Percentiles rank a stretch among this genome's conserved stretches.
Conservation (phyloP, 2,113 vertebrate species). For the Catharus minimus region DNA sequence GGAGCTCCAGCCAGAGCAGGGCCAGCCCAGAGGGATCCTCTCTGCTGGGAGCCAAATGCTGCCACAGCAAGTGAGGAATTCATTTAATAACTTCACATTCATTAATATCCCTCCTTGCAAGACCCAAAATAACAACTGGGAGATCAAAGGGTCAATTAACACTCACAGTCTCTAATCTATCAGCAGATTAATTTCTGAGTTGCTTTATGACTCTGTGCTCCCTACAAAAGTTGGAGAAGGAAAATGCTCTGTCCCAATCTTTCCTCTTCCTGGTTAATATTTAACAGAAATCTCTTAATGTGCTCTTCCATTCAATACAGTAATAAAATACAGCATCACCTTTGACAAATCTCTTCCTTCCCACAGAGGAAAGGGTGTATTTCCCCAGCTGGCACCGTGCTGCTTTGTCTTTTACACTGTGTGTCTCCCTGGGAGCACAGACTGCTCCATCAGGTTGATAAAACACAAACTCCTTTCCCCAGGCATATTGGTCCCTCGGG, state of each 20-base stretch:
- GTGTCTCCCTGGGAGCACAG: not conserved
- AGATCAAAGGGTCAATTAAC: slow-evolving; percentile 30
- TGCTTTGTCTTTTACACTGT: not conserved
- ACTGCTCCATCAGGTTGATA: not conserved
- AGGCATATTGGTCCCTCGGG: not conserved
- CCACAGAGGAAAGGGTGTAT: not conserved
- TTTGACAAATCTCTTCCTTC: slow-evolving; percentile 50
- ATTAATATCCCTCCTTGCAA: slow-evolving; percentile 18
- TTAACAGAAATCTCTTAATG: slow-evolving; percentile 21
- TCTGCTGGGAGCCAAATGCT: not conserved
- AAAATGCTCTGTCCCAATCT: not conserved
- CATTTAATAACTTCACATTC: slow-evolving; percentile 17
- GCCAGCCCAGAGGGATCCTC: not conserved
- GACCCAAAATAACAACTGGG: slow-evolving; percentile 39
- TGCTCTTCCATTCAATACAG: slow-evolving; percentile 3
- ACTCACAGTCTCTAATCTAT: slow-evolving; percentile 12
- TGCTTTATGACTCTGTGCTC: not conserved
- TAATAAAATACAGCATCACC: slow-evolving; percentile 25
- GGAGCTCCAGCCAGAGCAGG: not conserved
- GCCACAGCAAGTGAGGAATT: not conserved
- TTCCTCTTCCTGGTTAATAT: slow-evolving; percentile 37
- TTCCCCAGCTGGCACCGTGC: not conserved
- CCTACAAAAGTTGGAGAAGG: not conserved
- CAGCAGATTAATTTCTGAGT: slow-evolving; percentile 39
- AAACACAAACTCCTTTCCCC: slow-evolving; percentile 9